phyloP scores from a whole-genome alignment of 1,140 invertebrate genomes.

The Notospermus geniculatus region DNA sequence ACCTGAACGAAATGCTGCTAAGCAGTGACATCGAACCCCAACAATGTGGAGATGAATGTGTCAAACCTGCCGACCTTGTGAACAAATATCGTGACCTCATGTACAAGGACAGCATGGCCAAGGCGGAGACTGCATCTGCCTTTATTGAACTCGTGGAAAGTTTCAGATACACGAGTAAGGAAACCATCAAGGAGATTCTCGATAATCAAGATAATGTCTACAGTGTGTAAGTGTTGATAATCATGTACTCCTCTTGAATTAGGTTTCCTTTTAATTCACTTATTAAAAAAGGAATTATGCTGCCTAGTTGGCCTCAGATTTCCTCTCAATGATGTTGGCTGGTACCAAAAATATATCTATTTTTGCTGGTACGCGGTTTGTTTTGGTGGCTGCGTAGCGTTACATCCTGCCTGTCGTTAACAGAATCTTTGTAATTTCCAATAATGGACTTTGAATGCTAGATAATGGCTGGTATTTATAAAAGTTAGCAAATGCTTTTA shows the following conservation, averaged over 20 bases:
- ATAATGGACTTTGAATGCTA: too few relatives aligned
- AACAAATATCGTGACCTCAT: not conserved
- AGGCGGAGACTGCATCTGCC: slow-evolving; percentile 37
- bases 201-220: slow-evolving; percentile 37
- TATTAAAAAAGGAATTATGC: too few relatives aligned
- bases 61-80: not conserved
- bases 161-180: slow-evolving; percentile 38
- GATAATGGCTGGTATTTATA: too few relatives aligned
- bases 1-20: not conserved
- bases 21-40: not conserved
- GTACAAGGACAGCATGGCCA: slow-evolving; percentile 26
- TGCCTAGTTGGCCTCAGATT: too few relatives aligned
- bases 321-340: too few relatives aligned
- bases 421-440: too few relatives aligned
- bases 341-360: too few relatives aligned
- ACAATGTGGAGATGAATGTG: not conserved
- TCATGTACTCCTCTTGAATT: not conserved
- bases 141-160: slow-evolving; percentile 39
- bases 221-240: slow-evolving; percentile 39
- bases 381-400: too few relatives aligned
- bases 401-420: too few relatives aligned
- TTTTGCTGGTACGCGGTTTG: too few relatives aligned
- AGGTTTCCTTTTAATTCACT: too few relatives aligned
- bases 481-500: too few relatives aligned
- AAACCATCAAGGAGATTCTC: slow-evolving; percentile 36